These are phyloP conservation scores for Orchestia grillus DNA, from an alignment of 1,140 invertebrate genomes.

Conservation along the genomic window DNA sequence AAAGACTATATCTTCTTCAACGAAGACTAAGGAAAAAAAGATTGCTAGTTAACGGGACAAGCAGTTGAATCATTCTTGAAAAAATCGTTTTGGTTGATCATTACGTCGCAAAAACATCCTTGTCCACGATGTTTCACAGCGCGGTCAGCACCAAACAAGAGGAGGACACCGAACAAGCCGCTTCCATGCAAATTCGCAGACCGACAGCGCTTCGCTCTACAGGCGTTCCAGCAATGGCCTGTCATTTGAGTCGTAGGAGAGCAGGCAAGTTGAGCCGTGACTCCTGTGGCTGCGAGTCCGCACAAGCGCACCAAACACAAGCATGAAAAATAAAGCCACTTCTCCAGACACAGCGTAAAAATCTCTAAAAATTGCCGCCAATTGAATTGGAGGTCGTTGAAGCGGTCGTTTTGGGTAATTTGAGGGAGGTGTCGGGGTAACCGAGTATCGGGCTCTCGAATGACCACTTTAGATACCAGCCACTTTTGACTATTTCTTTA, in stretches of 20 bases:
- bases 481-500: conserved; percentile 53
- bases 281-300: not conserved
- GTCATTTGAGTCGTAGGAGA: not conserved
- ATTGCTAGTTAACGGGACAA: too few species aligned
- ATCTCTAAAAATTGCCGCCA: conserved; percentile 45
- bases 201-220: too few species aligned
- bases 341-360: not conserved
- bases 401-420: conserved; percentile 48
- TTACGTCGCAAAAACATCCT: too few species aligned
- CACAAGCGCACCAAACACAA: not conserved
- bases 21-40: too few species aligned
- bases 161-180: too few species aligned
- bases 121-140: too few species aligned
- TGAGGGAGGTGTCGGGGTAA: conserved; percentile 38
- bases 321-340: conserved; percentile 41
- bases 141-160: too few species aligned
- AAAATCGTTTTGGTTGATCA: too few species aligned
- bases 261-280: not conserved
- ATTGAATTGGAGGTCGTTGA: conserved; percentile 49
- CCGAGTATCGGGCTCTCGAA: conserved; percentile 22
- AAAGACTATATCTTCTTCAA: too few species aligned
- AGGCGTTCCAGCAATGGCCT: too few species aligned
- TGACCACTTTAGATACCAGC: conserved; percentile 52
- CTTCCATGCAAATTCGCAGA: too few species aligned
- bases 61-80: too few species aligned